Percentiles rank a stretch among this genome's conserved stretches.
Conservation (phyloP, 2,113 vertebrate species). For the Silurus meridionalis region DNA sequence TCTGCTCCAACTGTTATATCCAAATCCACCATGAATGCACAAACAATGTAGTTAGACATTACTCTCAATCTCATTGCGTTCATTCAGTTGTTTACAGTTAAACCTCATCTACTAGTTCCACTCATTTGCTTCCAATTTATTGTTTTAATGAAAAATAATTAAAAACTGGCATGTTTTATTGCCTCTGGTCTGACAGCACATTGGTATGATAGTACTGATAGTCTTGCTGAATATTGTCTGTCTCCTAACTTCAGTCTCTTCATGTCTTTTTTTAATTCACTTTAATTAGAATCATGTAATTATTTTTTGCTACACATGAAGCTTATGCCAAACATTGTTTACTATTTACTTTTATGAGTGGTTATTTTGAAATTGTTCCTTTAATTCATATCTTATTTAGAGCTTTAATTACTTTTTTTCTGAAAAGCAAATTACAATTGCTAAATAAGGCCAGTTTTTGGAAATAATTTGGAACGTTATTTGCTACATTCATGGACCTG, state of each 20-base stretch:
- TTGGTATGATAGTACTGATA: not conserved
- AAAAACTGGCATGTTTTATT: not conserved
- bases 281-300: not conserved
- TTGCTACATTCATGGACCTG: not conserved
- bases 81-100: not conserved
- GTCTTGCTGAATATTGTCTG: not conserved
- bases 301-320: not conserved
- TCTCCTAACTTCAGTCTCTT: not conserved
- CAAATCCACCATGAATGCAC: not conserved
- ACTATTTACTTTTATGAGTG: not conserved
- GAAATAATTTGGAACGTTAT: not conserved
- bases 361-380: not conserved
- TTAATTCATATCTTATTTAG: not conserved
- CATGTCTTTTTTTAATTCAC: not conserved
- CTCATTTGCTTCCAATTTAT: not conserved
- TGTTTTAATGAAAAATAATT: not conserved
- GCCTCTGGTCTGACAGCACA: not conserved
- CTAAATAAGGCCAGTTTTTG: not conserved
- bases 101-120: not conserved
- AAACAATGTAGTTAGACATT: not conserved
- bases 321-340: not conserved
- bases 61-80: not conserved
- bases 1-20: not conserved
- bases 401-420: not conserved
- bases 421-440: not conserved